Base-by-base conservation (phyloP, 2,888 invertebrate genomes). In the Patella pellucida region DNA sequence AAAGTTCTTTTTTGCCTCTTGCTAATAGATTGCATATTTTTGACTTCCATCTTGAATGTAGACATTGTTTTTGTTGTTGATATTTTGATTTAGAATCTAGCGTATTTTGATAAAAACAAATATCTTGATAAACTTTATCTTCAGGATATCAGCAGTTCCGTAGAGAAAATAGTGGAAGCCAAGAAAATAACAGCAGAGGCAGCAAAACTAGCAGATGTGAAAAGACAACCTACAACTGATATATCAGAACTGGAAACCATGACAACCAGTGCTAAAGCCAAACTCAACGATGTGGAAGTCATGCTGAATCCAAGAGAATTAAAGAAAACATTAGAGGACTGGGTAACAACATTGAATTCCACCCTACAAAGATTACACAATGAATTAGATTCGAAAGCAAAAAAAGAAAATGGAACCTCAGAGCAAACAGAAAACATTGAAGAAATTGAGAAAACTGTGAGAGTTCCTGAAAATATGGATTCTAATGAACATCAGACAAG, bases 321-420 rank as follows among this genome's bases (percentile, higher is more conserved):
- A 51, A 72, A 76, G 19, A 68, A 75, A 68, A 76, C 79, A 50
- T 74, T 87, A 16, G 73, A 73, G 50, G 78, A 79, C 14, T 87
- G 87, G 87, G 78, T 86, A 1, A 74, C 54, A 51, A 78, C 82
- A 23, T 76, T 87, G 14, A 83, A 84, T 73, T 69, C 54, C 67
- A 81, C 83, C 12, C 75, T 85, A 51, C 73, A 79, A 51, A 50
- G 75, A n/a, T 76, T 84, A 41, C 85, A 84, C 71, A 69, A 56
- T 14, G 72, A 67, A 69, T 76, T 69, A 62, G 78, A 76, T 73
- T 54, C 70, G 14, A 69, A 56, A 56, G 67, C 51, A 27, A 54
- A 2, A 41, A 19, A 31, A n/a, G 14, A 41, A 69, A 73, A 73
- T 72, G 67, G 50, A 41, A 14, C 41, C 11, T 16, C 62, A 72